Conservation (phyloP, 2,797 vertebrate species). For the Dendrocincla tyrannina region DNA sequence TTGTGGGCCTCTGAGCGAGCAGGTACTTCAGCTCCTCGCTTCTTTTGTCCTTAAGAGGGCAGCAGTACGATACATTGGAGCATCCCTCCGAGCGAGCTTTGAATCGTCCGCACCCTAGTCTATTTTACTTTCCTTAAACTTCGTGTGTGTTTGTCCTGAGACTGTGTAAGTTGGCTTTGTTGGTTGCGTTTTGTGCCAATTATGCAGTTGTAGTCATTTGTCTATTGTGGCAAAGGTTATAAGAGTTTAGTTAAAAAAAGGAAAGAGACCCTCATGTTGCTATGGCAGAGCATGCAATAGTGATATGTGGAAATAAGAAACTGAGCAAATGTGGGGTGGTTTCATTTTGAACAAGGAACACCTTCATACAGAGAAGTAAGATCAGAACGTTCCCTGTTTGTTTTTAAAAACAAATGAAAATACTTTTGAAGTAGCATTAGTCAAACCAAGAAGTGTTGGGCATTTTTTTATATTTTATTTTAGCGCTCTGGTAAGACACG, state of each 20-base stretch:
- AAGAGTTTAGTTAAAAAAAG: not conserved
- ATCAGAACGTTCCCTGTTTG: not conserved
- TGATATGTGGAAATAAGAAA: not conserved
- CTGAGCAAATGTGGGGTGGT: not conserved
- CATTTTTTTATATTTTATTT: not conserved
- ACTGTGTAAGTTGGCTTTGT: not conserved
- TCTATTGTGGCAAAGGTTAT: not conserved
- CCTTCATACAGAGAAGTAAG: not conserved
- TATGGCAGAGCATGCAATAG: fast-evolving
- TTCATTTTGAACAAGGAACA: not conserved
- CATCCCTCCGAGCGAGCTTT: not conserved
- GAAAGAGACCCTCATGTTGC: fast-evolving
- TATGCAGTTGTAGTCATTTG: not conserved
- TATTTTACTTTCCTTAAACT: not conserved
- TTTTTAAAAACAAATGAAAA: not conserved
- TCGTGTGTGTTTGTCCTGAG: not conserved
- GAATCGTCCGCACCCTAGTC: fast-evolving
- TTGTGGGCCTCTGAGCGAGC: not conserved
- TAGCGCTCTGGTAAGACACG: not conserved
- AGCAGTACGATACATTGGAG: conserved; percentile 45
- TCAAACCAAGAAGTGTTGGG: not conserved
- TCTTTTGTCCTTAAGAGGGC: conserved; percentile 65
- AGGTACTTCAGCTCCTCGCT: not conserved
- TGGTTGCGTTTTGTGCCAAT: not conserved
- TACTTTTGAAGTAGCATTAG: not conserved